Evolutionary conservation across 2,797 vertebrate genomes (phyloP).

Genomic region (Neomorphus geoffroyi): DNA sequence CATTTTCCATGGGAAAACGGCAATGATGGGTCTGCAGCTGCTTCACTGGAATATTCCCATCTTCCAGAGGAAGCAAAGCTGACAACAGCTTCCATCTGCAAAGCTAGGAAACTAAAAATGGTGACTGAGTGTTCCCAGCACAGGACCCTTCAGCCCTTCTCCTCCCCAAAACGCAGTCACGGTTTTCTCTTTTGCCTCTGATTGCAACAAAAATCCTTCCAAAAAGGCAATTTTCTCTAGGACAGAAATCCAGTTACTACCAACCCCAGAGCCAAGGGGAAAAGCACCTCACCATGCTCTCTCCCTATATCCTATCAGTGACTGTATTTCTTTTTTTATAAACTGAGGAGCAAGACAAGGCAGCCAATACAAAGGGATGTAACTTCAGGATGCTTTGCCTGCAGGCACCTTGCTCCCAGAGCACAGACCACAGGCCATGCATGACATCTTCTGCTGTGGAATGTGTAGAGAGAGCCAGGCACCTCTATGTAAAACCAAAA

Average conservation of each 20-base stretch:
- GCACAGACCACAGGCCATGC: background rate
- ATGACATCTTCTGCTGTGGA: background rate
- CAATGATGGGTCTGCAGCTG: conserved; percentile 45
- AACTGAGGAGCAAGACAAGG: background rate
- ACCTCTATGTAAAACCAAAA: background rate
- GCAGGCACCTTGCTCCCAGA: background rate
- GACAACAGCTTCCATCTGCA: conserved; percentile 52
- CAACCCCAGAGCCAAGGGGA: background rate
- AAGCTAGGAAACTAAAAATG: background rate
- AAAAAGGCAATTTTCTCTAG: background rate
- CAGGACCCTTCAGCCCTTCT: background rate
- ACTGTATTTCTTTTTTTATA: background rate
- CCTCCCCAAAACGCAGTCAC: background rate
- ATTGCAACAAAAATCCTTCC: background rate
- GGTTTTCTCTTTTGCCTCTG: background rate
- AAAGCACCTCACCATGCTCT: background rate
- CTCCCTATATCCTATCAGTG: background rate
- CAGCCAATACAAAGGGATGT: background rate
- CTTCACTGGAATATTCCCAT: conserved; percentile 53
- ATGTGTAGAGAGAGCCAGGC: rapidly evolving
- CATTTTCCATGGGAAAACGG: conserved; percentile 61
- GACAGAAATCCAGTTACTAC: background rate
- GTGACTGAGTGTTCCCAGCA: background rate
- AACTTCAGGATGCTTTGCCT: background rate
- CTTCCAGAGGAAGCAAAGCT: conserved; percentile 53